Evolutionary conservation across 1,140 invertebrate genomes (phyloP).

Genomic region (Tetranychus cinnabarinus): DNA sequence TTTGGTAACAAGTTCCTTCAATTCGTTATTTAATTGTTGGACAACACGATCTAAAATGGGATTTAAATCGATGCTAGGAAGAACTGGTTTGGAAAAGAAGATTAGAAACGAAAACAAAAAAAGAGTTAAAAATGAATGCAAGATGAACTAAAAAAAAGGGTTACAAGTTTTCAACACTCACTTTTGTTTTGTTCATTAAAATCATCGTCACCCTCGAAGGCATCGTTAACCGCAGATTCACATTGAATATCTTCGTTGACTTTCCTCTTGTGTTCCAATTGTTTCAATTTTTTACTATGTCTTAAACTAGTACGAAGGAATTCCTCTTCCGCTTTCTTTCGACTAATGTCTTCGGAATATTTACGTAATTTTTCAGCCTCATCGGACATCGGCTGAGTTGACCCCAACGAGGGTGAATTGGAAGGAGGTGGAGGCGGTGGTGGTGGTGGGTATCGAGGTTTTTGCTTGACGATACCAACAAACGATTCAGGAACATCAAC

Average conservation of each 20-base stretch:
- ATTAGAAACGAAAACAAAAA: neutral
- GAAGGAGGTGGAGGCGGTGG: neutral
- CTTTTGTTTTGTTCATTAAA: conserved; percentile 1
- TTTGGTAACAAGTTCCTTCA: conserved; percentile 3
- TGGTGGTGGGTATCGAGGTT: conserved; percentile 11
- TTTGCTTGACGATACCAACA: conserved; percentile 24
- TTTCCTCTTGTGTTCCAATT: conserved; percentile 35
- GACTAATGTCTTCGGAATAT: conserved; percentile 11
- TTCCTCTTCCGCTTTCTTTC: conserved; percentile 13
- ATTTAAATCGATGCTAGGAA: conserved; percentile 22
- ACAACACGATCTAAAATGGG: conserved; percentile 19
- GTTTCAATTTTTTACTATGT: conserved; percentile 78
- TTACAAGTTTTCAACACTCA: neutral
- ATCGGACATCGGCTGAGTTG: neutral
- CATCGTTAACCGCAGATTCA: conserved; percentile 43
- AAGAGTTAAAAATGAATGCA: neutral
- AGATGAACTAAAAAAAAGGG: neutral
- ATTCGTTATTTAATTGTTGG: conserved; percentile 4
- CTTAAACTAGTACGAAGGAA: conserved; percentile 63
- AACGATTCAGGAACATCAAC: conserved; percentile 92
- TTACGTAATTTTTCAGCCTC: conserved; percentile 3
- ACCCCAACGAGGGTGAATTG: no score
- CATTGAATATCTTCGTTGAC: neutral
- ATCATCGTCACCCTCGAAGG: conserved; percentile 40
- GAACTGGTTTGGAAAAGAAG: neutral